Conservation (phyloP, 2,113 vertebrate genomes). For the Australoheros scitulus region DNA sequence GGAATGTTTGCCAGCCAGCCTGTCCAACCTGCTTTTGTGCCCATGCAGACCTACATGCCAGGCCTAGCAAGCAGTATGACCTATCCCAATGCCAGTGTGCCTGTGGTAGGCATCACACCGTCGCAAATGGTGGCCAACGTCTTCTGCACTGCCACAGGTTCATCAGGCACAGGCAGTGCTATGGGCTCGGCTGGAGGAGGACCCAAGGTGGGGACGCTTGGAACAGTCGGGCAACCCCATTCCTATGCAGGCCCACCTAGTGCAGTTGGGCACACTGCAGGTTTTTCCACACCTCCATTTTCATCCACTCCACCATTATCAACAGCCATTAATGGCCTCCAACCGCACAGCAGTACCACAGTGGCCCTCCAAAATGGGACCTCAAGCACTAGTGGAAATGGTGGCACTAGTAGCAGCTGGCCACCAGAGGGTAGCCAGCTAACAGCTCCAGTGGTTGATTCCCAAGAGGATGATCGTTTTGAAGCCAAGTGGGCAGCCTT, state of each 20-base stretch:
- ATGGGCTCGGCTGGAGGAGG: slow-evolving; percentile 74
- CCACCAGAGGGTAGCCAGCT: slow-evolving; percentile 81
- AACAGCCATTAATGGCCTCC: slow-evolving; percentile 72
- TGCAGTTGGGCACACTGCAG: slow-evolving; percentile 43
- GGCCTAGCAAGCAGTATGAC: slow-evolving; percentile 84
- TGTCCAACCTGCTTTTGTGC: slow-evolving; percentile 83
- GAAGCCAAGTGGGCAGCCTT: slow-evolving; percentile 92
- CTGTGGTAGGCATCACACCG: slow-evolving; percentile 91
- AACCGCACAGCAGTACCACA: slow-evolving; percentile 46
- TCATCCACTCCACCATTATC: slow-evolving; percentile 56
- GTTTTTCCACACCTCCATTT: slow-evolving; percentile 68
- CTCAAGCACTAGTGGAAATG: slow-evolving; percentile 42
- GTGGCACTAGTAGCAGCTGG: slow-evolving; percentile 76
- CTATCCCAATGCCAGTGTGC: slow-evolving; percentile 84
- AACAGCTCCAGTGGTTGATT: slow-evolving; percentile 55
- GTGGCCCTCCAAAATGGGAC: slow-evolving; percentile 77
- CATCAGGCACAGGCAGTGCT: slow-evolving; percentile 62
- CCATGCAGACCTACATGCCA: slow-evolving; percentile 84
- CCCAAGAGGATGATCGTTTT: slow-evolving; percentile 86
- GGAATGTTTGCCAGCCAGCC: slow-evolving; percentile 82
- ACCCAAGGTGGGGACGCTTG: slow-evolving; percentile 72
- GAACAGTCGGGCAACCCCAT: slow-evolving; percentile 49
- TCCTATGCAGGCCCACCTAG: slow-evolving; percentile 54
- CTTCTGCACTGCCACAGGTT: slow-evolving; percentile 86
- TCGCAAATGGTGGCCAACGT: slow-evolving; percentile 94